Percentiles rank a stretch among this genome's conserved stretches.
Conservation (phyloP, 2,888 invertebrate genomes). For the Amphimallon solstitiale region DNA sequence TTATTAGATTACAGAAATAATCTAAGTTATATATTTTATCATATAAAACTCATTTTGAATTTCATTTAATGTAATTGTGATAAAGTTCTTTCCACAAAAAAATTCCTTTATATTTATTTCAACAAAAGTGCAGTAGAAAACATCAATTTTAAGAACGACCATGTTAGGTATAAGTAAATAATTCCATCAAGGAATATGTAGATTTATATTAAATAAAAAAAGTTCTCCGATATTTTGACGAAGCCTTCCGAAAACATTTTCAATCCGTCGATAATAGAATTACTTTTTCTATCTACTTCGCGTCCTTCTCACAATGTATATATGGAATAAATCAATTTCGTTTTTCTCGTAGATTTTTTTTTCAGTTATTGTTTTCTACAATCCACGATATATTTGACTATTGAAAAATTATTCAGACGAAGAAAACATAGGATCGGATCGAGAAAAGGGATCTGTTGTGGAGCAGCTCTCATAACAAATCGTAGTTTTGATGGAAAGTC, state of each 20-base stretch:
- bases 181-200: no score
- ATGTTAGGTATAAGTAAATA: no score
- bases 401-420: slow-evolving; percentile 22
- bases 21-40: no score
- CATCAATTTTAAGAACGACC: no score
- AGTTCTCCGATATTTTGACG: slow-evolving; percentile 12
- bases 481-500: background rate
- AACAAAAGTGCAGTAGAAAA: no score
- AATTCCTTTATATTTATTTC: no score
- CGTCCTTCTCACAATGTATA: slow-evolving; percentile 1
- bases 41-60: no score
- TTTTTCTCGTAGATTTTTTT: slow-evolving; percentile 10
- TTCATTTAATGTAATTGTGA: no score
- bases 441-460: background rate
- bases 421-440: slow-evolving; percentile 1
- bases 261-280: slow-evolving; percentile 25
- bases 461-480: background rate
- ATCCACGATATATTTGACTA: slow-evolving; percentile 8
- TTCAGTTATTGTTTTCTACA: slow-evolving; percentile 14
- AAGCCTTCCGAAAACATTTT: slow-evolving; percentile 1
- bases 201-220: no score
- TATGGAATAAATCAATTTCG: slow-evolving; percentile 23
- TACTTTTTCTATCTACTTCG: slow-evolving; percentile 20
- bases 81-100: no score
- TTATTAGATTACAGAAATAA: no score